Evolutionary conservation across 2,888 invertebrate species (phyloP).

Genomic region (Aproaerema taeniolella): DNA sequence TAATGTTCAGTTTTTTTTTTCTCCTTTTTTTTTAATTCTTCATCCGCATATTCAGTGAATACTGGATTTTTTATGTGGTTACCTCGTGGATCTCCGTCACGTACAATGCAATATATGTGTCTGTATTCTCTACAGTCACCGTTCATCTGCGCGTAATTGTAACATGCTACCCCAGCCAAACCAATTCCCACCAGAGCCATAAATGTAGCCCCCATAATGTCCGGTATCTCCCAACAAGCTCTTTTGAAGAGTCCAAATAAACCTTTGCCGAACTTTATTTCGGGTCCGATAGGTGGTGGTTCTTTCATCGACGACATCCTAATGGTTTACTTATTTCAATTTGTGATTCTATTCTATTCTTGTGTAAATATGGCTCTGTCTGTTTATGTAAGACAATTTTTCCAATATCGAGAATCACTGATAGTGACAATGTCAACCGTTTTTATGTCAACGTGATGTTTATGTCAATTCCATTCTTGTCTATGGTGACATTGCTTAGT

Average conservation of each 20-base stretch:
- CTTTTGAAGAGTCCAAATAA: constrained; percentile 40
- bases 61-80: constrained; percentile 46
- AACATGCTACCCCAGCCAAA: constrained; percentile 54
- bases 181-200: constrained; percentile 77
- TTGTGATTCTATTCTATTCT: no score
- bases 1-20: not conserved
- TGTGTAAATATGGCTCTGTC: no score
- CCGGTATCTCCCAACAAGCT: constrained; percentile 83
- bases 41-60: constrained; percentile 30
- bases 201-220: constrained; percentile 78
- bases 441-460: no score
- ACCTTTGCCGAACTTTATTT: constrained; percentile 40
- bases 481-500: no score
- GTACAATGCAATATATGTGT: constrained; percentile 74
- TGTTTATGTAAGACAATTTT: no score
- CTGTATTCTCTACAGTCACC: constrained; percentile 82
- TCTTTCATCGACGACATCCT: constrained; percentile 8
- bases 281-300: constrained; percentile 52
- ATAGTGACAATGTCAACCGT: no score
- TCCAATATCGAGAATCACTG: no score
- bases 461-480: no score
- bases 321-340: not conserved
- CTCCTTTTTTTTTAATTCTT: not conserved
- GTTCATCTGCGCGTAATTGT: constrained; percentile 67
- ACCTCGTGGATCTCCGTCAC: constrained; percentile 81